These are phyloP conservation scores for Heliocidaris erythrogramma DNA, from an alignment of 35 echinoderm and acorn worm genomes.

Conservation along the genomic window DNA sequence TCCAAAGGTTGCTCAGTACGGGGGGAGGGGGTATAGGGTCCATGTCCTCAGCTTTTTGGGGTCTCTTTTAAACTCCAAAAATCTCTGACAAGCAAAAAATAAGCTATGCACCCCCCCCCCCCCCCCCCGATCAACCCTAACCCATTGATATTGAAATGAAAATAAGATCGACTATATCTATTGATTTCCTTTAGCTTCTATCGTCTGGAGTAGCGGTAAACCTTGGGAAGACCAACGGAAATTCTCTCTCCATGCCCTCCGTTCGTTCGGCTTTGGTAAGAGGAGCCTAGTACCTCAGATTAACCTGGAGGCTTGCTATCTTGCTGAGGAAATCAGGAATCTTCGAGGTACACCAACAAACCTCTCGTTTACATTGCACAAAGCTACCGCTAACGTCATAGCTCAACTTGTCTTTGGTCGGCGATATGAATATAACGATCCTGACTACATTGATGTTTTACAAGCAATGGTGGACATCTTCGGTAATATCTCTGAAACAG, in stretches of 20 bases:
- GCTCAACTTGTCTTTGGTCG: constrained; percentile 57
- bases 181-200: too few relatives aligned
- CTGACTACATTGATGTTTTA: neutral
- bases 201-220: constrained; percentile 40
- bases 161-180: too few relatives aligned
- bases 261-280: constrained; percentile 55
- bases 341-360: constrained; percentile 4
- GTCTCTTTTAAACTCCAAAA: too few relatives aligned
- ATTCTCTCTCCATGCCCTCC: constrained; percentile 46
- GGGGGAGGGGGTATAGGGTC: too few relatives aligned
- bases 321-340: constrained; percentile 9
- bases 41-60: too few relatives aligned
- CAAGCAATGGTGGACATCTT: neutral
- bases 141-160: too few relatives aligned
- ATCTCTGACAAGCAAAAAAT: too few relatives aligned
- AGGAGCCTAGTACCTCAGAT: constrained; percentile 49
- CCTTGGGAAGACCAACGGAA: constrained; percentile 51
- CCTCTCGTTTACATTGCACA: neutral
- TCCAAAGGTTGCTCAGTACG: too few relatives aligned
- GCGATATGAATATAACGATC: constrained; percentile 58
- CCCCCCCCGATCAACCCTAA: too few relatives aligned
- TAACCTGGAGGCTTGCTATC: constrained; percentile 28
- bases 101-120: too few relatives aligned
- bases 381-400: constrained; percentile 56
- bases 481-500: neutral